Evolutionary conservation across 2,888 invertebrate species (phyloP), one percentile per base, ranked within the genome.

Genomic region (Agriopis marginaria): DNA sequence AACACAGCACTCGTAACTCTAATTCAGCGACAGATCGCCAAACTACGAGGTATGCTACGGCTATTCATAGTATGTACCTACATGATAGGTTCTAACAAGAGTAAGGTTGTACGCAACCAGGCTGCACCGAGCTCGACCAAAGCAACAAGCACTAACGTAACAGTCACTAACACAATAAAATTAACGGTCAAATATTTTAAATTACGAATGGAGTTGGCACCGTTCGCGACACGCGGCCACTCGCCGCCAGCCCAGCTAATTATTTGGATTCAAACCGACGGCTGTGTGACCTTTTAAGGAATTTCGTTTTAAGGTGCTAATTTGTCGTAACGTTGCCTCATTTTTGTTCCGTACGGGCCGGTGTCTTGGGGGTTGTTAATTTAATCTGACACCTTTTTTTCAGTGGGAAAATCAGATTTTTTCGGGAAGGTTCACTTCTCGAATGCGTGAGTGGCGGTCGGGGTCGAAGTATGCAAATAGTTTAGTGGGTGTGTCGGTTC

Each of bases 171-270:
- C 85, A 91, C 86, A 90, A 89, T 23, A 23, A 23, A 23, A 23
- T 90, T 88, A 91, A 88, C 87, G 87, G 87, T 89, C 86, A 89
- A 90, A 91, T 90, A 89, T 90, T 88, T 91, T 90, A 91, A 89
- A 90, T 91, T 89, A 90, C 88, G 88, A 91, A 90, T 88, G 87
- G 86, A 90, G 90, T 89, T 89, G 90, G 89, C 89, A 90, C 83
- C 80, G 87, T 84, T 82, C 82, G 79, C 87, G 87, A 89, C 88
- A 84, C 86, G 86, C 87, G 88, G 86, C 86, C 86, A 84, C 86
- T 89, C 86, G 89, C 88, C 86, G 88, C 88, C 81, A 87, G 85
- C 85, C 88, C 81, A 87, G 82, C 86, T 89, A 89, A 91, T 91
- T 90, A 89, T 90, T 89, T 88, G 87, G 86, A 90, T 87, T 84